Percentiles rank a stretch among this genome's conserved stretches.
These are phyloP conservation scores for Neosilurus hyrtlii DNA, from an alignment of 2,797 vertebrate species.

Conservation along the genomic window DNA sequence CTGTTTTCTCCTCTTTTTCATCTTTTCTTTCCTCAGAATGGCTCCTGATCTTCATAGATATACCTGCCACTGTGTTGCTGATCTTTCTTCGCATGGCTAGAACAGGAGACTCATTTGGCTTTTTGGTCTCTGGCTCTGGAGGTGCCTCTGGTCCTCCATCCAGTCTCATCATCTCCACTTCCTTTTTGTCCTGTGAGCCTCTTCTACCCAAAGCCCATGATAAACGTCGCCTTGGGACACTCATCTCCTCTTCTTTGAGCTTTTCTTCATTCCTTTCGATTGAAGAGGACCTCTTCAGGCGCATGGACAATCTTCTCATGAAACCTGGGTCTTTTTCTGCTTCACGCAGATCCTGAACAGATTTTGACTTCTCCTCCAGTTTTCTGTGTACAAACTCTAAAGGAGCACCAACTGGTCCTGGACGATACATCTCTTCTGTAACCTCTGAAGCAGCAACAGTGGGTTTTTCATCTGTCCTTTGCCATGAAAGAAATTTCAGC, in stretches of 20 bases:
- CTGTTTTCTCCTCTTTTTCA: slow-evolving; percentile 68
- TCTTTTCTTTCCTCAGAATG: slow-evolving; percentile 81
- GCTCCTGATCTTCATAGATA: slow-evolving; percentile 88
- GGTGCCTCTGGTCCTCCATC: slow-evolving; percentile 63
- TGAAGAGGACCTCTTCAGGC: slow-evolving; percentile 82
- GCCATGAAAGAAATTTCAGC: slow-evolving; percentile 83
- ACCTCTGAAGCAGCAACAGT: slow-evolving; percentile 56
- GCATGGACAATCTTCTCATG: slow-evolving; percentile 85
- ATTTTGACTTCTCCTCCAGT: slow-evolving; percentile 86
- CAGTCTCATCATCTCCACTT: slow-evolving; percentile 72
- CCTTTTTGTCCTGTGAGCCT: slow-evolving; percentile 82
- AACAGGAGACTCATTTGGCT: slow-evolving; percentile 81
- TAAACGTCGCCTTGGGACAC: slow-evolving; percentile 70
- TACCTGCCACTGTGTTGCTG: slow-evolving; percentile 85
- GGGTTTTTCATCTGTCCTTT: slow-evolving; percentile 84
- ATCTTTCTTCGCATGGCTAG: slow-evolving; percentile 88
- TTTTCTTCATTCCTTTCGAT: slow-evolving; percentile 79
- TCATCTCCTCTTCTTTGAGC: slow-evolving; percentile 71
- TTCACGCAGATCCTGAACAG: slow-evolving; percentile 89
- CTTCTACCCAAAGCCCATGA: slow-evolving; percentile 82
- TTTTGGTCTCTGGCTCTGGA: slow-evolving; percentile 67
- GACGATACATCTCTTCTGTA: slow-evolving; percentile 90
- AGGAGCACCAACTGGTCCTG: slow-evolving; percentile 84
- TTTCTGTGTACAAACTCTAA: slow-evolving; percentile 77
- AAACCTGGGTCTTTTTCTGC: slow-evolving; percentile 87